A percentile compares a stretch with the other conserved stretches of the same genome.
Evolutionary conservation across 2,113 vertebrate species (phyloP).

Genomic region (Coptodon bakossiorum): DNA sequence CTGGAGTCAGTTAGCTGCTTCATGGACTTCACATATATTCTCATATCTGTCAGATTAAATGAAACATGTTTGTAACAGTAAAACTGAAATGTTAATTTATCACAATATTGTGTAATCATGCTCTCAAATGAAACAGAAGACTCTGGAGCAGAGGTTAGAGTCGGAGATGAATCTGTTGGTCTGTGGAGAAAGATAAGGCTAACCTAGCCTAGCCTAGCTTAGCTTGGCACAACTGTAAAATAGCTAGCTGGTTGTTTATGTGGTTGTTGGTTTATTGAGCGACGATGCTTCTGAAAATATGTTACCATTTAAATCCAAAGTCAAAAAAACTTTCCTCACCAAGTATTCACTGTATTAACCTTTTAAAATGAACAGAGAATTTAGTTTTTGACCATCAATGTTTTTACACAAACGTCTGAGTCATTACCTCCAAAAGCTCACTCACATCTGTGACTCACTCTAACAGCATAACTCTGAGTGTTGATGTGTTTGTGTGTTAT

Average conservation of each 20-base stretch:
- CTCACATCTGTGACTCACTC: background rate
- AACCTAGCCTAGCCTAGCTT: background rate
- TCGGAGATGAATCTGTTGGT: background rate
- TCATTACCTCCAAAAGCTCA: rapidly evolving
- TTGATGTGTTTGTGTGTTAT: rapidly evolving
- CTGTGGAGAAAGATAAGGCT: background rate
- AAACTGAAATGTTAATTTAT: background rate
- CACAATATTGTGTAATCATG: background rate
- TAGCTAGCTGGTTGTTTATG: background rate
- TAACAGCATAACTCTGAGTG: background rate
- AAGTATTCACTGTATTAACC: background rate
- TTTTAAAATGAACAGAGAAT: background rate
- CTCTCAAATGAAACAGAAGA: background rate
- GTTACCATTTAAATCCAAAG: background rate
- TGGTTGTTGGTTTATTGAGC: background rate
- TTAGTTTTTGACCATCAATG: background rate
- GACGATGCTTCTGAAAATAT: background rate
- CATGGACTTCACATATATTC: background rate
- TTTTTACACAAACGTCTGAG: background rate
- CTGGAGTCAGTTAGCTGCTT: background rate
- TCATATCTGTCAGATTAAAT: background rate
- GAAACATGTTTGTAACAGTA: background rate
- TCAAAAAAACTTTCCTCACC: background rate
- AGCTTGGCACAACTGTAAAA: rapidly evolving
- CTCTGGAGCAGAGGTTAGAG: background rate